These are phyloP conservation scores for Eurytoma californica DNA, from an alignment of 2,888 invertebrate genomes.

Conservation along the genomic window DNA sequence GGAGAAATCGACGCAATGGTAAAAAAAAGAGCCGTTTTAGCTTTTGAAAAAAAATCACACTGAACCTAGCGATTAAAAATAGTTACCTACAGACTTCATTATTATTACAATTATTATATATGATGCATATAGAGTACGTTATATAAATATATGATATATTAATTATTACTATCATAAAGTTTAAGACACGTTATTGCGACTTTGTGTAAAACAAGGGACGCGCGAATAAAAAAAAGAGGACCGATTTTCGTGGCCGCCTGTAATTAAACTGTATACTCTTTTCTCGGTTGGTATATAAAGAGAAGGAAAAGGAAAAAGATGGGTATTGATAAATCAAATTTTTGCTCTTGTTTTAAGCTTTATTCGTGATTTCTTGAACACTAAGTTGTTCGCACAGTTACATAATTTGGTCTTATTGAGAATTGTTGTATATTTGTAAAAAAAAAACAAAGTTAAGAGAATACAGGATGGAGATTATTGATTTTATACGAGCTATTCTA, in stretches of 20 bases:
- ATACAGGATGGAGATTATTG: constrained; percentile 35
- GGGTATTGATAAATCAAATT: constrained; percentile 3
- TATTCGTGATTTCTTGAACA: constrained; percentile 34
- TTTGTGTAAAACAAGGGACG: constrained; percentile 59
- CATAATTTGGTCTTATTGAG: constrained; percentile 36
- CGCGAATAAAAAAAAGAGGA: constrained; percentile 51
- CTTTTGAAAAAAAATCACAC: constrained; percentile 28
- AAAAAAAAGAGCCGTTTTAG: constrained; percentile 19
- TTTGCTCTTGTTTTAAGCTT: constrained; percentile 25
- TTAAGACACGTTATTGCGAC: constrained; percentile 70
- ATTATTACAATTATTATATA: constrained; percentile 68
- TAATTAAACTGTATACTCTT: constrained; percentile 31
- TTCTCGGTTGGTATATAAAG: constrained; percentile 16
- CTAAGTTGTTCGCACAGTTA: constrained; percentile 38
- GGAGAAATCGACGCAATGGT: constrained; percentile 15
- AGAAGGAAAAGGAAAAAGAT: constrained; percentile 12
- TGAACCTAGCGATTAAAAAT: constrained; percentile 55
- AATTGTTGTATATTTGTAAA: constrained; percentile 54
- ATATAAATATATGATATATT: constrained; percentile 62
- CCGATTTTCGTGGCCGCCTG: constrained; percentile 58
- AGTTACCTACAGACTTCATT: constrained; percentile 71
- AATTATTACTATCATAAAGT: constrained; percentile 66
- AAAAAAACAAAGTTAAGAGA: constrained; percentile 29
- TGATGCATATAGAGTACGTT: constrained; percentile 71
- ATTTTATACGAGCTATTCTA: constrained; percentile 48